These are phyloP conservation scores for Centropyge bicolor DNA, from an alignment of 2,797 vertebrate species.

Conservation along the genomic window DNA sequence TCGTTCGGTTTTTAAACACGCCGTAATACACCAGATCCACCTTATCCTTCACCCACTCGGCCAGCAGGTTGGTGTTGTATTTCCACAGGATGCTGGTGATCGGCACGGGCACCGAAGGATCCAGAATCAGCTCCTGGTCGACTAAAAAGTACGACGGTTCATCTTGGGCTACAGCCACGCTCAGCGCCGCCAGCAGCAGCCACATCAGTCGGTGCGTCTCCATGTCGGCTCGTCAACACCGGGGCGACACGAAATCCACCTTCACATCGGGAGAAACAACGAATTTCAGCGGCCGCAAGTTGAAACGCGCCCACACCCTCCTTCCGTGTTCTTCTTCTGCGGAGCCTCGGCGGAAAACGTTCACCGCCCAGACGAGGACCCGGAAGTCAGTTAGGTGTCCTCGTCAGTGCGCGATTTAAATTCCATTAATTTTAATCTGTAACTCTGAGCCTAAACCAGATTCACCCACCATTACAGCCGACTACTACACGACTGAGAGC, in stretches of 20 bases:
- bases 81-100: not conserved
- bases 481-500: fast-evolving
- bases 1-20: fast-evolving
- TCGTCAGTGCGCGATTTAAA: not conserved
- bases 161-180: fast-evolving
- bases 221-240: not conserved
- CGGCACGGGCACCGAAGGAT: fast-evolving
- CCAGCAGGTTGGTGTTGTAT: fast-evolving
- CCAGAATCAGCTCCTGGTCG: not conserved
- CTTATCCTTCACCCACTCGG: fast-evolving
- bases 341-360: not conserved
- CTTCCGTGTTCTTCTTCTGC: not conserved
- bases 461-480: fast-evolving
- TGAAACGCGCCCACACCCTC: not conserved
- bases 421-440: not conserved
- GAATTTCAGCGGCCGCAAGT: not conserved
- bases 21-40: fast-evolving
- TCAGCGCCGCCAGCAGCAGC: not conserved
- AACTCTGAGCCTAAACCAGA: not conserved
- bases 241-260: fast-evolving
- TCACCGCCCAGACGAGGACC: not conserved
- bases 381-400: not conserved
- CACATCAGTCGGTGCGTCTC: fast-evolving
- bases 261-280: not conserved
- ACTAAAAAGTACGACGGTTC: fast-evolving